A percentile compares a stretch with the other conserved stretches of the same genome.
These are phyloP conservation scores for Elgaria multicarinata DNA, from an alignment of 2,113 vertebrate species.

Conservation along the genomic window DNA sequence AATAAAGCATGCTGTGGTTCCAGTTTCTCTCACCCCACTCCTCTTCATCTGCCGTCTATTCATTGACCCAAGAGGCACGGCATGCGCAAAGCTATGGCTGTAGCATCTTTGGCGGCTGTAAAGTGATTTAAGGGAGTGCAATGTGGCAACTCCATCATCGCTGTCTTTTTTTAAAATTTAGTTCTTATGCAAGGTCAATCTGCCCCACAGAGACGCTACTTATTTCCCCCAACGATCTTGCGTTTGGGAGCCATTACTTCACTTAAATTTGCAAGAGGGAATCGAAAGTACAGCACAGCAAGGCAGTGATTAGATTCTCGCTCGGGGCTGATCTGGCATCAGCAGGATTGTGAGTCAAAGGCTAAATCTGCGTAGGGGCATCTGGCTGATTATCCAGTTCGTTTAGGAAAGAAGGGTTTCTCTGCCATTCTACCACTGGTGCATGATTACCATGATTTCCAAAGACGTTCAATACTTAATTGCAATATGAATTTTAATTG, in stretches of 20 bases:
- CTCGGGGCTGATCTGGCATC: background rate
- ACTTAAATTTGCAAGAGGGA: background rate
- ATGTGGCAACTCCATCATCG: background rate
- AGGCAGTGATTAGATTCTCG: background rate
- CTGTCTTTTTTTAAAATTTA: background rate
- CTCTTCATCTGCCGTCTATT: background rate
- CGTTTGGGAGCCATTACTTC: background rate
- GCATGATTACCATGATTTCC: background rate
- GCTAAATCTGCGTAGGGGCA: background rate
- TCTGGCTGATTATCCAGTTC: background rate
- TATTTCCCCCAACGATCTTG: background rate
- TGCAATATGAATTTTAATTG: background rate
- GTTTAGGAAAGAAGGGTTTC: background rate
- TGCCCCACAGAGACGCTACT: background rate
- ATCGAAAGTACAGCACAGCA: background rate
- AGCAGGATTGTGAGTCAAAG: background rate
- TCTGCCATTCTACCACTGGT: background rate
- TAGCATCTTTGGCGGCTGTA: background rate
- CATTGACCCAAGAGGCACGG: background rate
- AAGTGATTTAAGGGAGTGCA: background rate
- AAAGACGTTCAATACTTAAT: background rate
- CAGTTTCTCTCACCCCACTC: background rate
- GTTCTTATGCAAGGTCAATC: background rate
- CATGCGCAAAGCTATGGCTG: background rate
- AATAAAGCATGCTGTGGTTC: background rate